Conservation (phyloP, 2,113 vertebrate genomes). For the Clarias gariepinus region DNA sequence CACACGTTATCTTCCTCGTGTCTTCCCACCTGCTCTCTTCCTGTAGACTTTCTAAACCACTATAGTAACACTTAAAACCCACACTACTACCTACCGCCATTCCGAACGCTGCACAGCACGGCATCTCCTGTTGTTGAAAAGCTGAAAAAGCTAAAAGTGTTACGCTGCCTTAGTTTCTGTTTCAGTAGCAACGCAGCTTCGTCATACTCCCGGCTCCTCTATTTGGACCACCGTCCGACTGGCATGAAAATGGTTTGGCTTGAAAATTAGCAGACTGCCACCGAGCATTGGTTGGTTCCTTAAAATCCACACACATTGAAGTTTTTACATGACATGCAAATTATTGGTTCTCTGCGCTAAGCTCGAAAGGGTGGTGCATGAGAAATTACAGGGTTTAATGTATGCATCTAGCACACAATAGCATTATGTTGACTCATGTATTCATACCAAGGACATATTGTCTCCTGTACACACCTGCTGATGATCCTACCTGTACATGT, state of each 20-base stretch:
- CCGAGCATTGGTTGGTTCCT: neutral
- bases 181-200: neutral
- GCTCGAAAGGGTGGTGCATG: neutral
- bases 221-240: neutral
- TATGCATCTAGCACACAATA: neutral
- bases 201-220: neutral
- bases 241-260: neutral
- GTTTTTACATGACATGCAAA: neutral
- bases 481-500: neutral
- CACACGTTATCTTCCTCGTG: conserved; percentile 31
- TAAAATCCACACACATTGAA: neutral
- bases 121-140: neutral
- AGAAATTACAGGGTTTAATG: too few species aligned
- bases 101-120: neutral
- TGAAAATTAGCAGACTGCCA: neutral
- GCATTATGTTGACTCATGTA: conserved; percentile 13
- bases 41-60: neutral
- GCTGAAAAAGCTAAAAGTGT: neutral
- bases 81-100: neutral
- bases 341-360: neutral
- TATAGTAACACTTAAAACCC: neutral
- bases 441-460: neutral
- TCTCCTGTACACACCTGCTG: conserved; percentile 20
- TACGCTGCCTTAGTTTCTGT: neutral
- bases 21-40: conserved; percentile 3